phyloP scores from a whole-genome alignment of 2,888 invertebrate species.

The Chalcosyrphus nemorum region DNA sequence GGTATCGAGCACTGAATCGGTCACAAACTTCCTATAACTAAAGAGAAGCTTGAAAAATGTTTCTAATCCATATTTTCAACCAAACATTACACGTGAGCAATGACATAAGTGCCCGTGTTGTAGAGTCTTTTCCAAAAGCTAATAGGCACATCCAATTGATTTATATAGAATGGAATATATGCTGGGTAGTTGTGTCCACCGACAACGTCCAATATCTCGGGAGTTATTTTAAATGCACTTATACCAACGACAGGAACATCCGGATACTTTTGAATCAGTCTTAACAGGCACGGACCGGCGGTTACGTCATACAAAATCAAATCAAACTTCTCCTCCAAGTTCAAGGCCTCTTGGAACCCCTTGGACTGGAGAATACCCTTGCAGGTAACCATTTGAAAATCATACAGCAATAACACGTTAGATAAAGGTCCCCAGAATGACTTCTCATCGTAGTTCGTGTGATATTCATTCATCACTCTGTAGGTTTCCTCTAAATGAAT shows the following conservation, averaged over 20 bases:
- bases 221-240: constrained; percentile 72
- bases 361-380: constrained; percentile 68
- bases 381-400: constrained; percentile 56
- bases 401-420: constrained; percentile 28
- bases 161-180: constrained; percentile 72
- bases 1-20: constrained; percentile 17
- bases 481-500: constrained; percentile 74
- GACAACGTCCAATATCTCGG: constrained; percentile 45
- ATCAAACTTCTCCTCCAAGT: constrained; percentile 77
- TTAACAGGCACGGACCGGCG: constrained; percentile 74
- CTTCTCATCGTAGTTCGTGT: constrained; percentile 1
- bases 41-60: background rate
- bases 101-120: constrained; percentile 53
- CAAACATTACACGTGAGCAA: constrained; percentile 40
- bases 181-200: constrained; percentile 72
- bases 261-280: constrained; percentile 76
- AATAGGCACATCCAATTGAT: constrained; percentile 60
- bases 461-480: constrained; percentile 4
- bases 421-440: background rate
- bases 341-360: constrained; percentile 75
- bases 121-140: constrained; percentile 59
- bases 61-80: too few relatives aligned
- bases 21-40: constrained; percentile 42
- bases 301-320: constrained; percentile 76
- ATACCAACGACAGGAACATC: constrained; percentile 76